Percentiles rank a stretch among this genome's conserved stretches.
These are phyloP conservation scores for Potamilus streckersoni DNA, from an alignment of 1,140 invertebrate genomes.

Conservation along the genomic window DNA sequence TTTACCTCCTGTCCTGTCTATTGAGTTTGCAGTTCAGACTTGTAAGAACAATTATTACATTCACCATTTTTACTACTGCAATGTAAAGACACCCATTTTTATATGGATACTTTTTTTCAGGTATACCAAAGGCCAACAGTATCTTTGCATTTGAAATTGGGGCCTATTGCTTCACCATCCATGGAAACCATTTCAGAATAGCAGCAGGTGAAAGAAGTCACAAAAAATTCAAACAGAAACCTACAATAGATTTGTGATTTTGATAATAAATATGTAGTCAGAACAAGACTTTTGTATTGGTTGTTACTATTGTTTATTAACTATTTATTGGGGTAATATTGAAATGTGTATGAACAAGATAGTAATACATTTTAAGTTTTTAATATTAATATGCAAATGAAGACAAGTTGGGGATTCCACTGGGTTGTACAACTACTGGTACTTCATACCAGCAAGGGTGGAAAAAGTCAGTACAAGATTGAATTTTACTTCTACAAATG, in stretches of 20 bases:
- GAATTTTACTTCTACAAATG: no score
- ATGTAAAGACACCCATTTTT: no score
- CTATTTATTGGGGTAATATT: no score
- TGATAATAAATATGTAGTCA: neutral
- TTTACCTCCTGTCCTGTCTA: neutral
- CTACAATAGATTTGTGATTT: constrained; percentile 41
- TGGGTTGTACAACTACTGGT: no score
- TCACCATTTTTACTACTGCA: neutral
- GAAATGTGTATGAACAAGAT: no score
- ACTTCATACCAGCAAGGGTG: no score
- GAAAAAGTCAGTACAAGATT: no score
- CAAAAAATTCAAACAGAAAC: constrained; percentile 76
- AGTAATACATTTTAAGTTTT: no score
- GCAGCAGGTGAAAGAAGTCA: constrained; percentile 78
- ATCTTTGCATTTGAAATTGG: constrained; percentile 75
- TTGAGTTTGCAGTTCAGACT: neutral
- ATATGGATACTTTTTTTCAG: constrained; percentile 67
- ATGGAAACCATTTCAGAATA: constrained; percentile 77
- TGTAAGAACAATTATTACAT: neutral
- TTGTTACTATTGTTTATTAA: no score
- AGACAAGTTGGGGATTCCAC: no score
- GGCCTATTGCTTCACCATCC: constrained; percentile 74
- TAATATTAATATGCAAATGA: no score
- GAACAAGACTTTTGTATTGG: no score
- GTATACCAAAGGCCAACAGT: constrained; percentile 77